Percentiles rank a stretch among this genome's conserved stretches.
phyloP scores from a whole-genome alignment of 2,113 vertebrate genomes.

The Lipotes vexillifer region DNA sequence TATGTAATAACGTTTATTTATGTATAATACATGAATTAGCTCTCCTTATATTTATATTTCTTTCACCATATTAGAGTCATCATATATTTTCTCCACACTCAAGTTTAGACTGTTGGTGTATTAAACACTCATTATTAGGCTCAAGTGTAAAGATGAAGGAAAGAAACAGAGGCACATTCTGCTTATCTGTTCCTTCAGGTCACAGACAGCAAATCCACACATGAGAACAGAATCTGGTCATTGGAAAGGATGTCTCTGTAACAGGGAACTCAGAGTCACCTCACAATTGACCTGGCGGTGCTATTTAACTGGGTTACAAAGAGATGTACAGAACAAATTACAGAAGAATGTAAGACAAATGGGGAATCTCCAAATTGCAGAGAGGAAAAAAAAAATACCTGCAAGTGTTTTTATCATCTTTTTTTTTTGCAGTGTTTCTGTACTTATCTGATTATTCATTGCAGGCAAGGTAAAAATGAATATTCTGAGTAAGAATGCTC shows the following conservation, averaged over 20 bases:
- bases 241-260: conserved; percentile 69
- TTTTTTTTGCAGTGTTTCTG: conserved; percentile 1
- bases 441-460: background rate
- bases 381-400: conserved; percentile 12
- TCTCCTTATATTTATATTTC: background rate
- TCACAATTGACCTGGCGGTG: conserved; percentile 66
- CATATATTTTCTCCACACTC: background rate
- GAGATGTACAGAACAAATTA: conserved; percentile 66
- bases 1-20: accelerated
- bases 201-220: background rate
- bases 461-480: conserved; percentile 4
- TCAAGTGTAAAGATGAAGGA: background rate
- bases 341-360: conserved; percentile 54
- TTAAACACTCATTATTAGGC: background rate
- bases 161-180: background rate
- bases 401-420: conserved; percentile 42
- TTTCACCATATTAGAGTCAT: background rate
- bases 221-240: conserved; percentile 59
- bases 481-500: background rate
- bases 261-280: conserved; percentile 54
- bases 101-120: background rate
- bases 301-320: conserved; percentile 70
- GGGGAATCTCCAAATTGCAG: conserved; percentile 49
- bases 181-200: background rate
- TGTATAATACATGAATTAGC: background rate